These are phyloP conservation scores for Microtus oregoni DNA, from an alignment of 2,113 vertebrate species.

Conservation along the genomic window DNA sequence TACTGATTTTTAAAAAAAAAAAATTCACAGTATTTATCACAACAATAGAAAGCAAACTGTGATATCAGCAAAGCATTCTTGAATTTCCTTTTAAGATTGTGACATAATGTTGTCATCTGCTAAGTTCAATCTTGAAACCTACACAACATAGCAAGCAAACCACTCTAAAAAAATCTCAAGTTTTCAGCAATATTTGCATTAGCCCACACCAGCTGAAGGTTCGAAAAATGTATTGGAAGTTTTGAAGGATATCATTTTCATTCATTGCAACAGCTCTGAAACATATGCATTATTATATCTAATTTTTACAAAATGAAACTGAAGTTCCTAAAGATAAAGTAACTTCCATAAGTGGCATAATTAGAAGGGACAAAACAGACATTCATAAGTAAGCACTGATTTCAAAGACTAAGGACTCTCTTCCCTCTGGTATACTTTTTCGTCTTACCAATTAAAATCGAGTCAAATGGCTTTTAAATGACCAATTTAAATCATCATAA, in stretches of 20 bases:
- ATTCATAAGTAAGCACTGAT: not conserved
- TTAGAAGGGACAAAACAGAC: conserved; percentile 46
- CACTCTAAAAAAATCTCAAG: too few species aligned
- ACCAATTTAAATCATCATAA: conserved; percentile 42
- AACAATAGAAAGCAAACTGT: not conserved
- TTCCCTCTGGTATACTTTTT: not conserved
- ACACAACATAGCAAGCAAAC: not conserved
- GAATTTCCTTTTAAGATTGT: not conserved
- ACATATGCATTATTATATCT: not conserved
- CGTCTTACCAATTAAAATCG: conserved; percentile 13
- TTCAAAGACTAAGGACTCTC: conserved; percentile 23
- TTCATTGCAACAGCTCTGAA: not conserved
- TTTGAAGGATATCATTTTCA: not conserved
- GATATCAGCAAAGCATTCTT: not conserved
- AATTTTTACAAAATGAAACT: conserved; percentile 14
- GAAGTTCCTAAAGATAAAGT: not conserved
- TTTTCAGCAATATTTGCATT: not conserved
- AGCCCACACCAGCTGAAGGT: too few species aligned
- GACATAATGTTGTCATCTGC: not conserved
- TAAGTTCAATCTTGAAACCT: not conserved
- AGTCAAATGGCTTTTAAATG: conserved; percentile 61
- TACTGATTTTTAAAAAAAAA: not conserved
- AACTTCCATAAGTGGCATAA: not conserved
- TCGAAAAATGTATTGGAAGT: not conserved
- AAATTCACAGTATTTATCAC: not conserved